Conservation (phyloP, 2,888 invertebrate genomes). For the Phaedon cochleariae region DNA sequence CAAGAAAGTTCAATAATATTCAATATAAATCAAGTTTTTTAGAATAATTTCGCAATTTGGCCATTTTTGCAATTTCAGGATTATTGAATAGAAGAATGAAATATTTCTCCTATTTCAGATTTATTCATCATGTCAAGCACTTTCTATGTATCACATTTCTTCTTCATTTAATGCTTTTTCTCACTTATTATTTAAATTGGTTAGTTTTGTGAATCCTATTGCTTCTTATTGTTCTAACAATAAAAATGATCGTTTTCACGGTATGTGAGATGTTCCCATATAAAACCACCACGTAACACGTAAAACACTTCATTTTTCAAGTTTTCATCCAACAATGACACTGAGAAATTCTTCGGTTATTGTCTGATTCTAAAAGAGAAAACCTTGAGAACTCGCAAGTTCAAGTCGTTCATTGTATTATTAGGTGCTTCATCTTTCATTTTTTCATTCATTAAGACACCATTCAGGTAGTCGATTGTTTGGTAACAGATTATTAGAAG, state of each 20-base stretch:
- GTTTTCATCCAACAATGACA: slow-evolving; percentile 40
- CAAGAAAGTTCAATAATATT: no score
- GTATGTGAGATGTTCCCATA: slow-evolving; percentile 14
- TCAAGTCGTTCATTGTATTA: slow-evolving; percentile 37
- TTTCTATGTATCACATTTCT: no score
- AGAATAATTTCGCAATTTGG: no score
- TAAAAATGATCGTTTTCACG: slow-evolving; percentile 1
- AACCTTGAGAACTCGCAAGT: slow-evolving; percentile 42
- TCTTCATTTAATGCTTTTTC: not conserved
- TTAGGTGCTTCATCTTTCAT: slow-evolving; percentile 31
- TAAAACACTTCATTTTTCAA: slow-evolving; percentile 33
- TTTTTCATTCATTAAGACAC: slow-evolving; percentile 35
- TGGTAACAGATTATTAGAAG: slow-evolving; percentile 25
- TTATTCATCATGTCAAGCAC: no score
- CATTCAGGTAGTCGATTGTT: slow-evolving; percentile 31
- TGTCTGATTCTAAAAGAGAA: slow-evolving; percentile 38
- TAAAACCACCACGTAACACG: slow-evolving; percentile 17
- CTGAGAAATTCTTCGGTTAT: slow-evolving; percentile 37
- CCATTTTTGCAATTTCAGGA: no score
- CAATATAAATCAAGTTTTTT: no score
- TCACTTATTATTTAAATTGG: not conserved
- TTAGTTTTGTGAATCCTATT: not conserved
- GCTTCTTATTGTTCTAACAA: slow-evolving; percentile 1
- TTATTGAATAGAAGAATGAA: no score
- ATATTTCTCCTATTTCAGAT: no score